These are phyloP conservation scores for Brachionus asplanchnoidis DNA, from an alignment of 1,140 invertebrate genomes.

Conservation along the genomic window DNA sequence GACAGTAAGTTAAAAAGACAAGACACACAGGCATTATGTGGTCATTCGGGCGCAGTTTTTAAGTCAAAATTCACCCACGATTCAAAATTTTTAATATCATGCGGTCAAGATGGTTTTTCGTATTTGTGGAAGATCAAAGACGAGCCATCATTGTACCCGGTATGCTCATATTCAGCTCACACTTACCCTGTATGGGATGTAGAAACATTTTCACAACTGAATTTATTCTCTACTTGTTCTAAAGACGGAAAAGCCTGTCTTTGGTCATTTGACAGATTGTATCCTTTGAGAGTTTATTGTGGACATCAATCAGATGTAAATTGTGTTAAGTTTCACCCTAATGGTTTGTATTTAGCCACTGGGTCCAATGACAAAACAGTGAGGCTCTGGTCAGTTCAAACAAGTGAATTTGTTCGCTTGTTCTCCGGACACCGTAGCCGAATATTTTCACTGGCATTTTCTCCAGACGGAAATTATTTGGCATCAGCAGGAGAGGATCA, in stretches of 20 bases:
- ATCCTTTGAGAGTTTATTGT: constrained; percentile 72
- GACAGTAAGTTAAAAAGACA: not conserved
- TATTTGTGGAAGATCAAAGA: constrained; percentile 55
- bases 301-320: constrained; percentile 78
- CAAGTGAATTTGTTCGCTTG: constrained; percentile 57
- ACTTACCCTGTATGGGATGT: constrained; percentile 79
- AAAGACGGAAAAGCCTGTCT: constrained; percentile 75
- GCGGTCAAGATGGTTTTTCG: constrained; percentile 66
- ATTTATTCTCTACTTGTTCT: constrained; percentile 66
- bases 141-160: constrained; percentile 48
- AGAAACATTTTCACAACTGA: constrained; percentile 52
- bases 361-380: constrained; percentile 61
- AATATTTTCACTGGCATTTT: constrained; percentile 65
- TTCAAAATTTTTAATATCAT: constrained; percentile 65
- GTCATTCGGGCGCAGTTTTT: constrained; percentile 70
- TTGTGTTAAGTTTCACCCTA: constrained; percentile 75
- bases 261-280: constrained; percentile 74
- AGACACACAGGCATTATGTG: constrained; percentile 50
- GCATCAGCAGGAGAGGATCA: constrained; percentile 68
- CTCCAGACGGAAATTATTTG: constrained; percentile 66
- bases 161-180: constrained; percentile 65
- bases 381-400: constrained; percentile 60
- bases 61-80: constrained; percentile 65
- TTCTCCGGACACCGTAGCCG: constrained; percentile 62
- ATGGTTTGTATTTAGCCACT: constrained; percentile 61